Evolutionary conservation across 2,888 invertebrate species (phyloP).

Genomic region (Tiliacea aurago): DNA sequence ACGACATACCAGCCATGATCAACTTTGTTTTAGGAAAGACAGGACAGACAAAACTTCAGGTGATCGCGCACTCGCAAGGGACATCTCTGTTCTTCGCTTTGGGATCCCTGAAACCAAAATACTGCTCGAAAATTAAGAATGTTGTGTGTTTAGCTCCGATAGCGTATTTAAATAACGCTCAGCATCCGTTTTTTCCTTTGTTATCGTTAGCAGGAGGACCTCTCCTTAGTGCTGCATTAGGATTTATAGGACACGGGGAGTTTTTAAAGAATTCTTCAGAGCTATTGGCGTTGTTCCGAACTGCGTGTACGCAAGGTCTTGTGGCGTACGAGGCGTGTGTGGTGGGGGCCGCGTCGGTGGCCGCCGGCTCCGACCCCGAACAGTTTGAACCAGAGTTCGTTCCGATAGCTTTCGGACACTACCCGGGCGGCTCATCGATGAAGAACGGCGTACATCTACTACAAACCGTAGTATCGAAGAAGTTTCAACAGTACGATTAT

Average conservation of each 20-base stretch:
- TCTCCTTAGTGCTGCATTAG: not conserved
- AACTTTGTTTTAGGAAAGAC: slow-evolving; percentile 51
- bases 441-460: slow-evolving; percentile 26
- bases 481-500: slow-evolving; percentile 16
- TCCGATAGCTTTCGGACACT: not conserved
- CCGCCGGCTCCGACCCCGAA: slow-evolving; percentile 13
- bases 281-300: not conserved
- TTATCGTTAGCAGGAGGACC: slow-evolving; percentile 9
- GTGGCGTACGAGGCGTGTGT: slow-evolving; percentile 7
- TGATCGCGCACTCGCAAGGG: slow-evolving; percentile 33
- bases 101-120: slow-evolving; percentile 13
- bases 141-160: slow-evolving; percentile 24
- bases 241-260: slow-evolving; percentile 22
- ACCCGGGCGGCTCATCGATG: slow-evolving; percentile 12
- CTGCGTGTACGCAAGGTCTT: slow-evolving; percentile 1
- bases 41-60: slow-evolving; percentile 28
- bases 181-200: slow-evolving; percentile 14
- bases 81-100: not conserved
- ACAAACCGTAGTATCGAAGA: slow-evolving; percentile 11
- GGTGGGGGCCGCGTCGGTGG: rapidly evolving
- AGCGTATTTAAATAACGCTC: slow-evolving; percentile 24
- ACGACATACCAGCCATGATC: slow-evolving; percentile 28
- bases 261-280: slow-evolving; percentile 18
- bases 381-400: slow-evolving; percentile 16
- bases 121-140: slow-evolving; percentile 15